Percentiles rank a stretch among this genome's conserved stretches.
Evolutionary conservation across 2,797 vertebrate species (phyloP).

Genomic region (Euthynnus affinis): DNA sequence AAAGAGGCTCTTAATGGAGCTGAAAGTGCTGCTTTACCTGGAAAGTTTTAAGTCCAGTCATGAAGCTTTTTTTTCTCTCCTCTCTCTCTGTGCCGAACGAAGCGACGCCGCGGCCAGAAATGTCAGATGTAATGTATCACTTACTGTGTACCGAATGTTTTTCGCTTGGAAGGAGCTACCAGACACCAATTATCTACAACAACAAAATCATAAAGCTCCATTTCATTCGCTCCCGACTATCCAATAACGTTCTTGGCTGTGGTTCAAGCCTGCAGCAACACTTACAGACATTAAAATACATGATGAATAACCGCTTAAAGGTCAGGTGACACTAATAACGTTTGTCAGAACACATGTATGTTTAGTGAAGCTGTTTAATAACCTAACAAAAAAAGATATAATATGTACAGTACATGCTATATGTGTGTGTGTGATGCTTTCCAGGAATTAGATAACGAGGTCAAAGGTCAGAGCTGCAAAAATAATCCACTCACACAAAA

Average conservation of each 20-base stretch:
- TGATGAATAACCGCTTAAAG: not conserved
- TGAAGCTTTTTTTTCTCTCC: not conserved
- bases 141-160: not conserved
- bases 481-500: not conserved
- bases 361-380: not conserved
- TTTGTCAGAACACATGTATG: not conserved
- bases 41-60: not conserved
- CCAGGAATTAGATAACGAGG: not conserved
- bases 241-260: not conserved
- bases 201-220: not conserved
- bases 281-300: too few relatives aligned
- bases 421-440: not conserved
- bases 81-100: not conserved
- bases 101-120: not conserved
- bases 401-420: too few relatives aligned
- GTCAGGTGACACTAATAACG: not conserved
- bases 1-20: too few relatives aligned
- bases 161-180: not conserved
- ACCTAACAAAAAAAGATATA: too few relatives aligned
- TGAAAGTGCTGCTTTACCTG: too few relatives aligned
- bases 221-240: not conserved
- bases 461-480: constrained; percentile 6
- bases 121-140: not conserved
- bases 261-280: too few relatives aligned
- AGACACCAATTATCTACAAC: not conserved